Conservation (phyloP, 2,888 invertebrate species). For the Microchrysa polita region DNA sequence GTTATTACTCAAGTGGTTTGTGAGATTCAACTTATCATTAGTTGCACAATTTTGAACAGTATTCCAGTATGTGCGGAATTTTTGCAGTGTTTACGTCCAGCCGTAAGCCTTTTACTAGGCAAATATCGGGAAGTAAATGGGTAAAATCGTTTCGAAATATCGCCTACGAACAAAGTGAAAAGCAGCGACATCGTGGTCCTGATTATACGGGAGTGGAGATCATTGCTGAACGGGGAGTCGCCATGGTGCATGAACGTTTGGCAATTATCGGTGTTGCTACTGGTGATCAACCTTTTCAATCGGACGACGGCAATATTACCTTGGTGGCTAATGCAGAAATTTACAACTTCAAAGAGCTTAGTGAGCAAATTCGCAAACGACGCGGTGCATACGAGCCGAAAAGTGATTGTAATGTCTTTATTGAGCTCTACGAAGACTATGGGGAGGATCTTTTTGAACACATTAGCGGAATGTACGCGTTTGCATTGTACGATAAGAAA, state of each 20-base stretch:
- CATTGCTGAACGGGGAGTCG: slow-evolving; percentile 58
- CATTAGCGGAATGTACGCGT: slow-evolving; percentile 63
- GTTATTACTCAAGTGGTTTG: no score
- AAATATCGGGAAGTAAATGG: slow-evolving; percentile 52
- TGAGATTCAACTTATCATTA: no score
- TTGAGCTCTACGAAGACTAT: slow-evolving; percentile 61
- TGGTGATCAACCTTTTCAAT: slow-evolving; percentile 61
- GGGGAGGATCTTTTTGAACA: slow-evolving; percentile 58
- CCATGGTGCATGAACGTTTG: slow-evolving; percentile 61
- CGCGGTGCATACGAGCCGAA: slow-evolving; percentile 59
- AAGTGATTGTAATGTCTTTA: slow-evolving; percentile 63
- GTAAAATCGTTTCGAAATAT: slow-evolving; percentile 58
- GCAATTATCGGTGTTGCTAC: slow-evolving; percentile 59
- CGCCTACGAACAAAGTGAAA: slow-evolving; percentile 60
- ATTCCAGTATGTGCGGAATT: slow-evolving; percentile 61
- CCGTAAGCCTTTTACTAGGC: slow-evolving; percentile 55
- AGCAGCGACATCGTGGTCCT: slow-evolving; percentile 62
- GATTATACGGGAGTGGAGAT: slow-evolving; percentile 60
- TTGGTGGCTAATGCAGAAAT: slow-evolving; percentile 63
- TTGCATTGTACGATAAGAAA: slow-evolving; percentile 60
- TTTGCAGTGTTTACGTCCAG: slow-evolving; percentile 62
- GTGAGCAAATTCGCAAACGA: slow-evolving; percentile 58
- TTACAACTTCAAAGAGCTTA: slow-evolving; percentile 61
- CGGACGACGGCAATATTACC: slow-evolving; percentile 56
- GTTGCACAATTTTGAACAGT: no score